Evolutionary conservation across 92 coral and sea anemone genomes (phyloP), one percentile per base, ranked within the genome.

Genomic region (Bergia sp.): DNA sequence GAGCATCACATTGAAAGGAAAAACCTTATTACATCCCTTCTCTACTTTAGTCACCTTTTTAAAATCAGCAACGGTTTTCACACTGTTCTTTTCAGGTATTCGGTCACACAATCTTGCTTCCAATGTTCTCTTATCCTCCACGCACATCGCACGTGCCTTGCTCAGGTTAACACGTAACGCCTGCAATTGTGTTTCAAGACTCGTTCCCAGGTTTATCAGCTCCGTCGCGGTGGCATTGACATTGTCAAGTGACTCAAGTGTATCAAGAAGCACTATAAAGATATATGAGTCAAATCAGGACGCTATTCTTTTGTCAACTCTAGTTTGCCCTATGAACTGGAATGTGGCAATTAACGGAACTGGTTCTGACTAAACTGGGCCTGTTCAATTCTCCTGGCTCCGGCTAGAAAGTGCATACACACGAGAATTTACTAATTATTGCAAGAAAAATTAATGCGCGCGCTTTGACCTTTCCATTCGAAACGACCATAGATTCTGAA

Each of bases 31-130:
- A 29, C 29, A 29, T 29, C 29, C 29, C 29, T 29, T 29, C 29
- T 29, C 29, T 29, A 36, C 21, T 10, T 11, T 15, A 18, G 3
- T 84, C 67, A 93, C 98, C 98, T 95, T 94, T 10, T 41, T 79
- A 78, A 92, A 95, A 88, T 95, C 92, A 2, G 98, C 98, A 37
- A 85, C 90, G 7, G 95, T 86, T 2, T 85, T 73, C 37, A 95
- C 67, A 12, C 82, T 39, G 50, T 90, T 91, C 5, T 90, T 91
- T 15, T 82, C 29, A 37, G 95, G 96, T 83, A 95, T 93, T 64
- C 93, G 88, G n/a, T 95, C 94, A 38, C 98, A 95, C 45, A 93
- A 86, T 6, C 92, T 91, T 20, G 88, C 90, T 16, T 69, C 39
- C 21, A 74, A 18, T 11, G 94, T 89, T 42, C 45, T 89, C 10